Percentiles rank a stretch among this genome's conserved stretches.
These are phyloP conservation scores for Antigone vipio DNA, from an alignment of 2,113 vertebrate species.

Conservation along the genomic window DNA sequence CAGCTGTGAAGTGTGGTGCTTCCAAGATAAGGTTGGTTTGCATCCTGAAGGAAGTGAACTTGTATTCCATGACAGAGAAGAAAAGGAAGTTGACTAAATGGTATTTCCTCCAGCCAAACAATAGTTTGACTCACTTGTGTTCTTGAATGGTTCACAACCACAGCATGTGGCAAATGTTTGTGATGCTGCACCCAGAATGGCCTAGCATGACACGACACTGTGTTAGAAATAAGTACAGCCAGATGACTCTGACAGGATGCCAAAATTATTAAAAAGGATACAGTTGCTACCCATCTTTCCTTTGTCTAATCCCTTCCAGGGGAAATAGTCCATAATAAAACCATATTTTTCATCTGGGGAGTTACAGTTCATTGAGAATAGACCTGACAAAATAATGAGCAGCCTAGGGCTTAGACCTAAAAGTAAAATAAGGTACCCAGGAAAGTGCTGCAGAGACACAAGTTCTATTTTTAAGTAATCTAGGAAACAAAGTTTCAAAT, in stretches of 20 bases:
- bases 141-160: neutral
- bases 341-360: neutral
- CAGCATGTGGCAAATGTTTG: neutral
- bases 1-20: neutral
- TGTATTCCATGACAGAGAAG: neutral
- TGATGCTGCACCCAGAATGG: neutral
- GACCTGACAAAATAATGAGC: neutral
- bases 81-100: neutral
- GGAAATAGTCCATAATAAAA: neutral
- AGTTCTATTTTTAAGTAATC: neutral
- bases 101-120: neutral
- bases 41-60: neutral
- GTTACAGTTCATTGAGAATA: neutral
- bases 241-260: neutral
- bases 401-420: neutral
- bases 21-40: neutral
- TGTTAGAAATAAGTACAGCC: neutral
- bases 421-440: neutral
- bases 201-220: neutral
- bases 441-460: neutral
- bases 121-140: neutral
- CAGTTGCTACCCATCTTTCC: neutral
- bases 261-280: neutral
- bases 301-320: neutral
- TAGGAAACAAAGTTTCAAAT: neutral